Base-by-base conservation (phyloP, 2,888 invertebrate species). In the Palloptera scutellata region DNA sequence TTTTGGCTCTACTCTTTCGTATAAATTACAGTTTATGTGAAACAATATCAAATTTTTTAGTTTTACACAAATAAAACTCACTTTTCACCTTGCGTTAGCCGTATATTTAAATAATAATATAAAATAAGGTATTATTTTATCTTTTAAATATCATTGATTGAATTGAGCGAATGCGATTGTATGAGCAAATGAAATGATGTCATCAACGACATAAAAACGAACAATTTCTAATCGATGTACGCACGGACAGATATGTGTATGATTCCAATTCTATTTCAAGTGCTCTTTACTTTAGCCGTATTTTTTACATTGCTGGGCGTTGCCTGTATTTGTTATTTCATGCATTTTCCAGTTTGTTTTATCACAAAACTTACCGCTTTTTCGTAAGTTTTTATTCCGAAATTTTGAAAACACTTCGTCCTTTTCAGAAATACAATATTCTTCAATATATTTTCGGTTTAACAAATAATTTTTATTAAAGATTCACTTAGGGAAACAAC, bases 331-430 rank as follows among this genome's bases (percentile, higher is more conserved):
- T 66, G 59, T 61, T 66, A 66, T 41, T 65, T 59, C 51, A 61
- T n/a, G 52, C 58, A 53, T 58, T 58, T 51, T 61, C 55, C 55
- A 17, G 48, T 68, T 66, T 52, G 54, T 59, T 52, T 61, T 62
- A 60, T 57, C 59, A 53, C 60, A 57, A 42, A 68, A 73, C 73
- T 66, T 73, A 73, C 73, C 73, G 73, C 71, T 70, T 70, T 71
- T 66, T 72, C 69, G 70, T 58, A 68, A 64, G 62, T 69, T 54
- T 30, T 68, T 66, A 53, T 63, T 58, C 53, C 51, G 61, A 59
- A 60, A 67, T 51, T 61, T 61, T 67, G 51, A 62, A 55, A 42
- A 66, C 66, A 61, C 63, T 69, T 67, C 65, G 54, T 55, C 62
- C 41, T 51, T 52, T 67, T 20, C 19, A 68, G 61, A 43, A 40